Evolutionary conservation across 2,113 vertebrate species (phyloP), one percentile per base, ranked within the genome.

Genomic region (Anarhynchus alexandrinus): DNA sequence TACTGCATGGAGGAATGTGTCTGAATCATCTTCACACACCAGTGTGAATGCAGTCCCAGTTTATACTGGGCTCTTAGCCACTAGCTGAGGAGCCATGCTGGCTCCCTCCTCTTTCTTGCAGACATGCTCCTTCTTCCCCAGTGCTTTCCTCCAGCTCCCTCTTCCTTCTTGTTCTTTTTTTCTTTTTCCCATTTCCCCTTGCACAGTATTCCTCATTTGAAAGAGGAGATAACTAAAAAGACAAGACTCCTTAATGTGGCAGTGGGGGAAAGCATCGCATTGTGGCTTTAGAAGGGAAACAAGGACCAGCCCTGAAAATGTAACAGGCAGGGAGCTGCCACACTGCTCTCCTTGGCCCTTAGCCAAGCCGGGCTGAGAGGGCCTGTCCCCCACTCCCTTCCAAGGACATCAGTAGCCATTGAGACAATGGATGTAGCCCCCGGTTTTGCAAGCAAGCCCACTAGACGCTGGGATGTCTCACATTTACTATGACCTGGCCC

Each of bases 21-120:
- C 82, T 96, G 78, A 83, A 82, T 95, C 95, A 62, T 66, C 51
- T 94, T 97, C 92, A 90, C 97, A 97, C 85, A 80, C 67, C 0
- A 0, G 80, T 95, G 94, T 3, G 32, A 96, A 72, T 0, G 5
- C 30, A 77, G n/a, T 78, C 77, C 74, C 26, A 58, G 3, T 82
- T 93, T 72, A 88, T 51, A 47, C 21, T 42, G 27, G 25, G 40
- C n/a, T 78, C 55, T 95, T 69, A 87, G 55, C 55, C 59, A 21
- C 71, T 49, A 61, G 70, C 82, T 90, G 54, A 86, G 49, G 32
- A 88, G 72, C 43, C 15, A 6, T 55, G 27, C 23, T 26, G 29
- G 42, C 51, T 62, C 42, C 43, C 22, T 86, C 30, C 77, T 82
- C 42, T 73, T 69, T 84, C 42, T 40, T 43, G 54, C 65, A 89